Evolutionary conservation across 2,113 vertebrate species (phyloP), one percentile per base, ranked within the genome.

Genomic region (Trogon surrucura): DNA sequence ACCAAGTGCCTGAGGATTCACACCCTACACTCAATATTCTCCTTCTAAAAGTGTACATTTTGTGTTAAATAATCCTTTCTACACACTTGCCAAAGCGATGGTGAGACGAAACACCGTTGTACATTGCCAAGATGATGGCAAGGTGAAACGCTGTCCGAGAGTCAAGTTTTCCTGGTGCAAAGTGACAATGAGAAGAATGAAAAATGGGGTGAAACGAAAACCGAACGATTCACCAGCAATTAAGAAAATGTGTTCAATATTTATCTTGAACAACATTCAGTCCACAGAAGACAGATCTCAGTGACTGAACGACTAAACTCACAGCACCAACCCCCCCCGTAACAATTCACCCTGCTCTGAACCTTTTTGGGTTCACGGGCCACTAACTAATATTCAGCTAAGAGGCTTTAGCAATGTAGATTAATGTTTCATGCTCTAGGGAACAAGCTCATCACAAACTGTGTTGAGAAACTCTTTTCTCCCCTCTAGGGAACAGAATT

Each of bases 381-480:
- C 18, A 1, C 70, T 80, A 84, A 91, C 80, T 77, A 91, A 93
- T 78, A 82, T 38, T 81, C 80, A 85, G 86, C 91, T 94, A 95
- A 96, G 93, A 97, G 80, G 95, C 80, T 97, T 96, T 89, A 82
- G 89, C 75, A 96, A 97, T 65, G 70, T 32, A 93, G 96, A 97
- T 96, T 96, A 93, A 95, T 91, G 95, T 91, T 93, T 93, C 92
- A 94, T 70, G 83, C 96, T 96, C 93, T 72, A 89, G 96, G 95
- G 92, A 95, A 93, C 88, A 93, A 95, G 77, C 73, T 95, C 89
- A 96, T 97, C 96, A 93, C 73, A 91, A 92, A 44, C 86, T 77
- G 65, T 57, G 73, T 72, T 58, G 83, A 79, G 73, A 94, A 95
- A 92, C 61, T 61, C 72, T 60, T 56, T 87, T 87, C 80, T 53